These are phyloP conservation scores for Caerostris extrusa DNA, from an alignment of 1,140 invertebrate species.

Conservation along the genomic window DNA sequence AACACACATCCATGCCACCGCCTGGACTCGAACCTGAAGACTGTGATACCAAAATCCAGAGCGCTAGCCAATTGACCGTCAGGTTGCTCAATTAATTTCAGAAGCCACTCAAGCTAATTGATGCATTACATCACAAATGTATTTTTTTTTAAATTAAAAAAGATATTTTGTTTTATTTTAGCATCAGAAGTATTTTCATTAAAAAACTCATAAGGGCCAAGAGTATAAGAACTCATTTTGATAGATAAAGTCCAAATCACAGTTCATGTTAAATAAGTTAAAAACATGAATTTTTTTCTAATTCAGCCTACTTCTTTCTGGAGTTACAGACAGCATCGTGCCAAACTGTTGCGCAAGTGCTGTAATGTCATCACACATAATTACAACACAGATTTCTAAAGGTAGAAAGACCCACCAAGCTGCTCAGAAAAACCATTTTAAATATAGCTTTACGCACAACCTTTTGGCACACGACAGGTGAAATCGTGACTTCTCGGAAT, in stretches of 20 bases:
- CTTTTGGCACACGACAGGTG: constrained; percentile 9
- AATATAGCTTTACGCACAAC: constrained; percentile 14
- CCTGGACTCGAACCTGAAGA: too few species aligned
- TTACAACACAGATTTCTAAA: neutral
- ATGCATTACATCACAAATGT: too few species aligned
- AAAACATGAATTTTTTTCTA: neutral
- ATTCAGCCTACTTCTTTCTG: neutral
- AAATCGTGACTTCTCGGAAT: constrained; percentile 26
- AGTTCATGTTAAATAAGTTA: neutral
- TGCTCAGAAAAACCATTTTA: neutral
- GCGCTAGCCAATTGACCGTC: too few species aligned
- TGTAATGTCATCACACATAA: neutral
- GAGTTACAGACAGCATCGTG: neutral
- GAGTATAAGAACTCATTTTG: too few species aligned
- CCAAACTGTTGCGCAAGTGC: neutral
- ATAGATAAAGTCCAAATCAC: neutral
- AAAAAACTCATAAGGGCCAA: too few species aligned
- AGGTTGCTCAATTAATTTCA: too few species aligned
- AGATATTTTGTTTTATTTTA: too few species aligned
- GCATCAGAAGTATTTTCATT: too few species aligned
- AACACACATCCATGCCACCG: too few species aligned
- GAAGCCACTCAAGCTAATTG: too few species aligned
- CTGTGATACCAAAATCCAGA: too few species aligned
- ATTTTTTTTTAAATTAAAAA: too few species aligned
- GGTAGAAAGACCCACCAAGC: neutral